Conservation (phyloP, 2,797 vertebrate species). For the Labeo calbasu region DNA sequence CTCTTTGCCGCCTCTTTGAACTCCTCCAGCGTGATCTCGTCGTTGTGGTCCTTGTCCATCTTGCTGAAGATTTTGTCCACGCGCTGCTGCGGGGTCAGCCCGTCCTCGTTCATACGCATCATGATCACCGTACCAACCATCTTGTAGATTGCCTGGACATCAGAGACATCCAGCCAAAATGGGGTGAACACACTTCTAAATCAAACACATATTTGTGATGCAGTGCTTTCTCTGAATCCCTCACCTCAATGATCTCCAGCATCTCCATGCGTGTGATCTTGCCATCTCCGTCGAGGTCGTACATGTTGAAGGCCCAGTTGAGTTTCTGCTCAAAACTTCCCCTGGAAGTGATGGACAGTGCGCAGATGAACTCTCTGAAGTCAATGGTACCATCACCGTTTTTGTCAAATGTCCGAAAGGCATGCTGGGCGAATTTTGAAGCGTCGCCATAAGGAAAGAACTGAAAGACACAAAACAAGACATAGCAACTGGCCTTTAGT, state of each 20-base stretch:
- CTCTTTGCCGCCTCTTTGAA: slow-evolving; percentile 98
- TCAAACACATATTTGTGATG: not conserved
- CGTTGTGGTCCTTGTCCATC: slow-evolving; percentile 98
- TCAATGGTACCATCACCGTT: slow-evolving; percentile 89
- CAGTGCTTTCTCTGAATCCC: not conserved
- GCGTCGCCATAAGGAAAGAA: slow-evolving; percentile 90
- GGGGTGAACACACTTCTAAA: not conserved
- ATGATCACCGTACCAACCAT: slow-evolving; percentile 99
- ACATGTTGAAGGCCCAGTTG: slow-evolving; percentile 93
- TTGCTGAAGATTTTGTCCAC: slow-evolving; percentile 99
- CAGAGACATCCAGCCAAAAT: not conserved
- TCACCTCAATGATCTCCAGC: slow-evolving; percentile 92
- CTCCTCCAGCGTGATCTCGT: slow-evolving; percentile 96
- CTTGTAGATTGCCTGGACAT: slow-evolving; percentile 93
- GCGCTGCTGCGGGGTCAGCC: slow-evolving; percentile 94
- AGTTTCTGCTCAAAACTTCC: slow-evolving; percentile 91
- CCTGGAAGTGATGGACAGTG: slow-evolving; percentile 87
- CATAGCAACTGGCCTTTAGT: not conserved
- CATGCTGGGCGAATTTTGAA: slow-evolving; percentile 90
- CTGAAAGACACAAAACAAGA: slow-evolving; percentile 64
- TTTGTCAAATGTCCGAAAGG: slow-evolving; percentile 91
- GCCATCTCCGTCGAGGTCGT: slow-evolving; percentile 87
- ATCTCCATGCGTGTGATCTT: slow-evolving; percentile 90
- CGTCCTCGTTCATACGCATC: slow-evolving; percentile 99
- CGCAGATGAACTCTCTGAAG: slow-evolving; percentile 91